Conservation (phyloP, 2,797 vertebrate genomes). For the Labeo calbasu region DNA sequence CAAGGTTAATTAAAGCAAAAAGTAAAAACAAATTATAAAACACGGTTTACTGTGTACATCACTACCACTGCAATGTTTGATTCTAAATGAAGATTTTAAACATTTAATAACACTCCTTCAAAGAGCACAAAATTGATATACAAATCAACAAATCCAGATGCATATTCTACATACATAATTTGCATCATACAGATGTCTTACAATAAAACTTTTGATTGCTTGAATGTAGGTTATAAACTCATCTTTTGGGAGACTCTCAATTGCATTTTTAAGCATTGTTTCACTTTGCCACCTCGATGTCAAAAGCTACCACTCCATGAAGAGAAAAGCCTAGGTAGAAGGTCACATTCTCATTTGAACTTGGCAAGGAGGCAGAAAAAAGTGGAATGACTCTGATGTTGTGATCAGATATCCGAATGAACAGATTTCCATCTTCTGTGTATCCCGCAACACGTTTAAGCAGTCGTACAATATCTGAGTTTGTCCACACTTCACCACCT, state of each 20-base stretch:
- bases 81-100: not conserved
- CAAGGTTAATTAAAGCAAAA: too few species aligned
- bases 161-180: not conserved
- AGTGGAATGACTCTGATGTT: constrained; percentile 69
- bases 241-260: not conserved
- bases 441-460: constrained; percentile 79
- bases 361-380: constrained; percentile 68
- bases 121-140: not conserved
- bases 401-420: constrained; percentile 72
- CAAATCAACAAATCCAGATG: not conserved
- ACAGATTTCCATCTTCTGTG: constrained; percentile 79
- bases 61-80: not conserved
- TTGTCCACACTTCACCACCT: constrained; percentile 72
- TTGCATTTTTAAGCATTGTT: not conserved
- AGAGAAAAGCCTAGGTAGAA: constrained; percentile 86
- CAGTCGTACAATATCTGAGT: constrained; percentile 58
- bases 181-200: not conserved
- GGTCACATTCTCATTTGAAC: constrained; percentile 78
- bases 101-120: not conserved
- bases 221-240: not conserved
- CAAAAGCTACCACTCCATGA: constrained; percentile 79
- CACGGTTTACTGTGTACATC: not conserved
- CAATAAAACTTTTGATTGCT: not conserved
- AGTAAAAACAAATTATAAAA: not conserved
- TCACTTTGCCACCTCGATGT: constrained; percentile 66